A percentile compares a stretch with the other conserved stretches of the same genome.
These are phyloP conservation scores for Rhinopomastus cyanomelas DNA, from an alignment of 2,113 vertebrate genomes.

Conservation along the genomic window DNA sequence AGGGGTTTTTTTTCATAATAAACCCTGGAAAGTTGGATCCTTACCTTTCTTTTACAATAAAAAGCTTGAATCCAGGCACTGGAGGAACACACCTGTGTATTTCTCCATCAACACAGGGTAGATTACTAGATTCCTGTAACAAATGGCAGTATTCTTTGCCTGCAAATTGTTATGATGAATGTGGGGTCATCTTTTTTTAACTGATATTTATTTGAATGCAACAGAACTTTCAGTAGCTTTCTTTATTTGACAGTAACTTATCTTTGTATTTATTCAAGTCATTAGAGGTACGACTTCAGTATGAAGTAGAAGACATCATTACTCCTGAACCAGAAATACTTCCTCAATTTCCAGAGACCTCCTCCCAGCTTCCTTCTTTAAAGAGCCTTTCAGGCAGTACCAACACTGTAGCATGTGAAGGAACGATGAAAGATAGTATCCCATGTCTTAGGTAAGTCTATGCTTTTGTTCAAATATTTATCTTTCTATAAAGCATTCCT, in stretches of 20 bases:
- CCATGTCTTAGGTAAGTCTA: conserved; percentile 88
- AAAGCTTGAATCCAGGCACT: not conserved
- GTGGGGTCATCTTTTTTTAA: not conserved
- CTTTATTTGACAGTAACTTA: conserved; percentile 20
- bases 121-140: no score
- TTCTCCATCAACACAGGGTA: not conserved
- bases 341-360: conserved; percentile 83
- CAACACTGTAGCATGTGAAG: conserved; percentile 83
- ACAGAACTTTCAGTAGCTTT: not conserved
- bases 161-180: not conserved
- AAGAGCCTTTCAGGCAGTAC: conserved; percentile 86
- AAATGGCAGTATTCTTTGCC: not conserved
- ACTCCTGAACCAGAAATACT: conserved; percentile 91
- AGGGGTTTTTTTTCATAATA: not conserved
- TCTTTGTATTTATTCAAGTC: conserved; percentile 77
- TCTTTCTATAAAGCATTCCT: not conserved
- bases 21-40: not conserved
- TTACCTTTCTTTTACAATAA: not conserved
- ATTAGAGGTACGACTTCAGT: conserved; percentile 90
- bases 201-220: not conserved
- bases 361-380: conserved; percentile 84
- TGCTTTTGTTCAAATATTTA: not conserved
- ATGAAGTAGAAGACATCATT: conserved; percentile 90
- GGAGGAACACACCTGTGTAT: not conserved
- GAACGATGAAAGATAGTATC: conserved; percentile 82